These are phyloP conservation scores for Drosophila rellima DNA, from an alignment of 2,888 invertebrate species.

Conservation along the genomic window DNA sequence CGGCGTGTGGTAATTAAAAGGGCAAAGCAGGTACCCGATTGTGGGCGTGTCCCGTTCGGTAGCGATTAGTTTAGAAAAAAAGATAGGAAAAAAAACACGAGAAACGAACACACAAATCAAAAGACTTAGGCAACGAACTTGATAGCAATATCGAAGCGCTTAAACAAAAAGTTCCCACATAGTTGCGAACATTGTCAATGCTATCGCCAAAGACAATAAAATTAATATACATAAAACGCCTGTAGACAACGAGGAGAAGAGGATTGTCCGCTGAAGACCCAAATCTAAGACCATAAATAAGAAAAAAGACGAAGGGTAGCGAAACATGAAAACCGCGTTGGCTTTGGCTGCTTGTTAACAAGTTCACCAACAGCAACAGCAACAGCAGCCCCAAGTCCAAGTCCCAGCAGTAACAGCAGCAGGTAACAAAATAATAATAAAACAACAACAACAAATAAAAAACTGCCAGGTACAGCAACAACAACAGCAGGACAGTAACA, in stretches of 20 bases:
- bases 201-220: conserved; percentile 71
- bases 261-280: conserved; percentile 57
- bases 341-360: conserved; percentile 75
- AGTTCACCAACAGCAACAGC: conserved; percentile 67
- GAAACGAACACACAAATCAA: conserved; percentile 61
- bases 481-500: conserved; percentile 12
- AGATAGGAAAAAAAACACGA: conserved; percentile 15
- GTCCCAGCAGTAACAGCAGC: conserved; percentile 38
- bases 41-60: conserved; percentile 68
- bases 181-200: conserved; percentile 68
- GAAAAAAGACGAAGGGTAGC: conserved; percentile 59
- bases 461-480: conserved; percentile 28
- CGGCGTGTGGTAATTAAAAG: conserved; percentile 81
- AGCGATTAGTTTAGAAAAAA: conserved; percentile 68
- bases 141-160: conserved; percentile 21
- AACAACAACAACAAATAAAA: conserved; percentile 22
- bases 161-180: conserved; percentile 68
- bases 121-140: conserved; percentile 70
- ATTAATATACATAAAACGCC: conserved; percentile 76
- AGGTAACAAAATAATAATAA: conserved; percentile 51
- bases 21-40: conserved; percentile 72
- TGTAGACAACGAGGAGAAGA: conserved; percentile 31
- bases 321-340: conserved; percentile 62
- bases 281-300: conserved; percentile 77
- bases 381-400: conserved; percentile 24